These are phyloP conservation scores for Watsonalla cultraria DNA, from an alignment of 2,888 invertebrate species.

Conservation along the genomic window DNA sequence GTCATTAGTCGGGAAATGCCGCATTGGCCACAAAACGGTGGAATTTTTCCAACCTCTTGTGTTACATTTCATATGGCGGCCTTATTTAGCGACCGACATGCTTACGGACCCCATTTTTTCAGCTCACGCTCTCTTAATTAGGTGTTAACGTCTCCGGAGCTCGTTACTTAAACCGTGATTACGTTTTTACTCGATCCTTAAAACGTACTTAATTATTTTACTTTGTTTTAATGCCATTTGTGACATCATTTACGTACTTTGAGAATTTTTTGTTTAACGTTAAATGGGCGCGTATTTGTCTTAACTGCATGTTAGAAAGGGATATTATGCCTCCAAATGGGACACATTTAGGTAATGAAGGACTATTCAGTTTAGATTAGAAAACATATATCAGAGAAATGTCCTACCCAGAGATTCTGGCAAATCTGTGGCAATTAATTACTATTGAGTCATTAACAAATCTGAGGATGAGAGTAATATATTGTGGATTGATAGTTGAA, in stretches of 20 bases:
- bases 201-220: background rate
- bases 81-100: constrained; percentile 50
- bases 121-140: constrained; percentile 24
- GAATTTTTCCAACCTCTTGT: constrained; percentile 52
- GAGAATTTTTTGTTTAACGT: background rate
- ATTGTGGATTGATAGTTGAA: too few species aligned
- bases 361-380: background rate
- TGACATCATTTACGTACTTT: too few species aligned
- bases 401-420: background rate
- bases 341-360: background rate
- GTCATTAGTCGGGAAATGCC: constrained; percentile 64
- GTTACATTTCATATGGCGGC: constrained; percentile 60
- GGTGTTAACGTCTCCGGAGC: background rate
- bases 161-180: background rate
- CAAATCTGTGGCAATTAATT: background rate
- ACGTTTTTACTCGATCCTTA: background rate
- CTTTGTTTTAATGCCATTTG: background rate
- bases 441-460: background rate
- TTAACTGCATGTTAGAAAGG: background rate
- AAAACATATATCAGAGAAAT: background rate
- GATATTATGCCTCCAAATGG: background rate
- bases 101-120: constrained; percentile 32
- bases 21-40: constrained; percentile 45
- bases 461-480: background rate
- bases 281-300: background rate